Percentiles rank a stretch among this genome's conserved stretches.
These are phyloP conservation scores for Taphrorychus bicolor DNA, from an alignment of 2,888 invertebrate species.

Conservation along the genomic window DNA sequence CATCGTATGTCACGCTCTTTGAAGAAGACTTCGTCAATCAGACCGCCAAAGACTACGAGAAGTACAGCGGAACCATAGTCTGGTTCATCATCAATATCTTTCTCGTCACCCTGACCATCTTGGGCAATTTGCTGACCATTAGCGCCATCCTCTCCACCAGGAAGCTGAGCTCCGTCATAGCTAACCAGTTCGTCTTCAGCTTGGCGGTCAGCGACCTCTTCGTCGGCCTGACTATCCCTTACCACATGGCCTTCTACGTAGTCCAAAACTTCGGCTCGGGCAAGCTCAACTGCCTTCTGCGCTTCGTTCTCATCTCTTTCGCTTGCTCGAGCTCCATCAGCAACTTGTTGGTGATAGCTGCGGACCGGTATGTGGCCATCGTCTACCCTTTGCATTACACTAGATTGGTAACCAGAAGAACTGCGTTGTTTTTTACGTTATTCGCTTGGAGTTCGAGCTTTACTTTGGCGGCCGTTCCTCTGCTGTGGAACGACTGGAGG, in stretches of 20 bases:
- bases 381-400: conserved; percentile 81
- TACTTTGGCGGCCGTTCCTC: conserved; percentile 71
- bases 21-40: conserved; percentile 1
- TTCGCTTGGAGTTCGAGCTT: conserved; percentile 73
- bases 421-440: conserved; percentile 69
- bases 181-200: conserved; percentile 81
- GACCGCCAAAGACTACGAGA: conserved; percentile 15
- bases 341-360: conserved; percentile 79
- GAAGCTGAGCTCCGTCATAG: conserved; percentile 72
- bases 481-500: conserved; percentile 81
- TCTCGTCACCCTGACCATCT: conserved; percentile 71
- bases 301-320: conserved; percentile 77
- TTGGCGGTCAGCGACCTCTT: conserved; percentile 80
- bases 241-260: conserved; percentile 79
- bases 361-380: conserved; percentile 81
- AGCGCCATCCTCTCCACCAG: conserved; percentile 75
- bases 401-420: conserved; percentile 75
- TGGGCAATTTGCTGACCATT: conserved; percentile 79
- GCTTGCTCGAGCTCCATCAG: conserved; percentile 81
- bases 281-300: conserved; percentile 71
- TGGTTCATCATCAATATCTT: conserved; percentile 74
- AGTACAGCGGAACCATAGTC: conserved; percentile 33
- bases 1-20: neutral
- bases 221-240: conserved; percentile 79
- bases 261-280: conserved; percentile 65